These are phyloP conservation scores for Lampris incognitus DNA, from an alignment of 2,113 vertebrate species.

Conservation along the genomic window DNA sequence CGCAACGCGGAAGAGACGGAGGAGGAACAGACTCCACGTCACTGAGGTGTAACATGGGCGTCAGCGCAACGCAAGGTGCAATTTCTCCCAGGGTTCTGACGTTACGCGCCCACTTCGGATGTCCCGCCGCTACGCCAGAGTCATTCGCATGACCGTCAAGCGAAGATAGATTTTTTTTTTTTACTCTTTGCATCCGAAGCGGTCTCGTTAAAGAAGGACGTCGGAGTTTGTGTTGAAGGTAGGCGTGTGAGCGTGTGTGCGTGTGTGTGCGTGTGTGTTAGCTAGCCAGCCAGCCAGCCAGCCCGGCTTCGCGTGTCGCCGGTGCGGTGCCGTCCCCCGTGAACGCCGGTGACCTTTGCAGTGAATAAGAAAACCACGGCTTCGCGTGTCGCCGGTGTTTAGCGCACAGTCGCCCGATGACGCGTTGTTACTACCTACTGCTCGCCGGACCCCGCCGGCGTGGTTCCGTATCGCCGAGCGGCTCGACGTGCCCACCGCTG, in stretches of 20 bases:
- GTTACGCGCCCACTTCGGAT: background rate
- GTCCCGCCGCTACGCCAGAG: background rate
- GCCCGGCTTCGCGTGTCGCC: conserved; percentile 23
- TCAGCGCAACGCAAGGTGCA: conserved; percentile 61
- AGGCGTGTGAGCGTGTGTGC: conserved; percentile 35
- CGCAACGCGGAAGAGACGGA: conserved; percentile 76
- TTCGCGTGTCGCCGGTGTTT: background rate
- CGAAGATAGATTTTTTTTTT: background rate
- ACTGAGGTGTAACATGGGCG: conserved; percentile 75
- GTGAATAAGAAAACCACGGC: background rate
- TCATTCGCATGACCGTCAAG: background rate
- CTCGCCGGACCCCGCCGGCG: no score
- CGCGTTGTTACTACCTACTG: background rate
- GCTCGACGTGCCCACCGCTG: conserved; percentile 29
- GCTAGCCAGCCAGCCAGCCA: conserved; percentile 44
- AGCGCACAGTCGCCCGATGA: background rate
- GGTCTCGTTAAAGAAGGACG: conserved; percentile 38
- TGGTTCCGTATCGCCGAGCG: background rate
- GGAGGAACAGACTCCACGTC: conserved; percentile 77
- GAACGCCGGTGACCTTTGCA: conserved; percentile 42
- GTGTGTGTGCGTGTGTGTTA: background rate
- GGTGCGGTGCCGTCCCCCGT: conserved; percentile 13
- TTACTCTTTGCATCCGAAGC: background rate
- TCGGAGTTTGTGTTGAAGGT: conserved; percentile 65
- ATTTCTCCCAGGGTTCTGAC: conserved; percentile 13